These are phyloP conservation scores for Holothuria scabra DNA, from an alignment of 53 echinoderm and acorn worm genomes.

Conservation along the genomic window DNA sequence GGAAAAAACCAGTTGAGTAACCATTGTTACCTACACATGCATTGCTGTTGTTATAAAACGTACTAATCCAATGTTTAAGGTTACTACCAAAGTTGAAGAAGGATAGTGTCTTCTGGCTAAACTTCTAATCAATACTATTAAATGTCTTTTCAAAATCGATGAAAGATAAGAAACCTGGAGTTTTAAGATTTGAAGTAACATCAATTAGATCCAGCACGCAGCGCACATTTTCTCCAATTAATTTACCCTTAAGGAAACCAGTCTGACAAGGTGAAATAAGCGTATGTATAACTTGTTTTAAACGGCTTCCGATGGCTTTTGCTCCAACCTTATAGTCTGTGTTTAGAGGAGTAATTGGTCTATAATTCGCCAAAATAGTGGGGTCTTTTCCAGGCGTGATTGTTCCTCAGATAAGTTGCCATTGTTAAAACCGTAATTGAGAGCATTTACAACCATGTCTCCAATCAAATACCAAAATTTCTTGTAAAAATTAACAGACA, in stretches of 20 bases:
- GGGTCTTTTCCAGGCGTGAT: constrained; percentile 5
- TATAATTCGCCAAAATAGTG: neutral
- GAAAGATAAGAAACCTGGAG: neutral
- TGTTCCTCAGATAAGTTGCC: neutral
- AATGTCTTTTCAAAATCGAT: constrained; percentile 8
- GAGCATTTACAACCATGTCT: neutral
- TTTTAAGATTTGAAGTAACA: neutral
- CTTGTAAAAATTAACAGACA: constrained; percentile 41
- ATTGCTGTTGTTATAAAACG: neutral
- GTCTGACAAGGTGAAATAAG: neutral
- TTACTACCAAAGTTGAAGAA: neutral
- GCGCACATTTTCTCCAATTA: neutral
- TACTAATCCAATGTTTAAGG: neutral
- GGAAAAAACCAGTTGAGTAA: neutral
- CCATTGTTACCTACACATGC: neutral
- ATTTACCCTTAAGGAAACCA: neutral
- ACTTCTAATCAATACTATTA: neutral
- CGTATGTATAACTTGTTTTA: no score
- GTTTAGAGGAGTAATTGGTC: neutral
- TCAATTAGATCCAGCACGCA: neutral
- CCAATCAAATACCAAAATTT: constrained; percentile 3
- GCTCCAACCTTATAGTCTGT: constrained; percentile 16
- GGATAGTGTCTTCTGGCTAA: constrained; percentile 1
- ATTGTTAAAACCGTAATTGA: neutral
- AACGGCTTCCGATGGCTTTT: no score